Base-by-base conservation (phyloP, 2,113 vertebrate species). In the Sinocyclocheilus grahami region DNA sequence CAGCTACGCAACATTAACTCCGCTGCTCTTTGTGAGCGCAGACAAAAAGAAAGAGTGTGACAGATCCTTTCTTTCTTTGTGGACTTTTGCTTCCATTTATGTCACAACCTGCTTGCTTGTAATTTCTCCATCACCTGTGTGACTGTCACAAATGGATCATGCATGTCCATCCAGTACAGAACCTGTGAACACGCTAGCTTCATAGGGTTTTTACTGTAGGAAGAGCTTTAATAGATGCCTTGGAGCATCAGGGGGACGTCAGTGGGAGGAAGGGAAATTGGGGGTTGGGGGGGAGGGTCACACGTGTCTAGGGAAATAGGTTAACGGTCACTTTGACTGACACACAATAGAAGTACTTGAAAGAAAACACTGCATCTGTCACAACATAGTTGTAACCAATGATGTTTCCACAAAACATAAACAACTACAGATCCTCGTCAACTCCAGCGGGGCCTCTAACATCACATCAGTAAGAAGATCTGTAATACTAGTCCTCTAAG, bases 21-120 rank as follows among this genome's bases (percentile, higher is more conserved):
- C 88, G 77, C 78, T 89, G 92, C 91, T 89, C 90, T 94, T 95
- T 95, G 92, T 95, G 91, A 90, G 89, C 86, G 89, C 90, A 87
- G 89, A 95, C 93, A 95, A 94, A 86, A 92, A 79, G 51, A 90
- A 90, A 86, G 82, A 89, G 88, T 89, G 0, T 46, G 39, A 75
- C 71, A 46, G 85, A 93, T 90, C 89, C 92, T 90, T 87, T 90
- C 93, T 93, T 92, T 91, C 92, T 93, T 89, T 83, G 89, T 82
- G 90, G 78, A 77, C 89, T 84, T 86, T 90, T 87, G 87, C 89
- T 78, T 82, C 79, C 87, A 78, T 69, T 92, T 91, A 91, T 93
- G 86, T 90, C 87, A 24, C 20, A 46, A 75, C 39, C 69, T 37
- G 33, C 60, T 42, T 0, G 74, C 58, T 86, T 65, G 58, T 94